Percentiles rank a stretch among this genome's conserved stretches.
phyloP scores from a whole-genome alignment of 2,888 invertebrate genomes.

The Polydrusus cervinus region DNA sequence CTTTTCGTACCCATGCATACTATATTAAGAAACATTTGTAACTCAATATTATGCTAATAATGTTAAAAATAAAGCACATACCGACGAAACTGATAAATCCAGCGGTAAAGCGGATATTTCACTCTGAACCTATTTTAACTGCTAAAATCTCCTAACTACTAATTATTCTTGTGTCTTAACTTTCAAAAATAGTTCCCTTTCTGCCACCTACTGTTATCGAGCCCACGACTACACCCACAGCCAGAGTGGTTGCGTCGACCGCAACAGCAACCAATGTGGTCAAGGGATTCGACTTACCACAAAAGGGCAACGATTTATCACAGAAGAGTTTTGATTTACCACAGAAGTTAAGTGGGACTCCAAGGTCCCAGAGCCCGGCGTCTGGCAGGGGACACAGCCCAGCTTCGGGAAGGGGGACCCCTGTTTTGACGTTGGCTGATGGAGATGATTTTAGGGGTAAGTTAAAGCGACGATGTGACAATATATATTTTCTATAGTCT shows the following conservation, averaged over 20 bases:
- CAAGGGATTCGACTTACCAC: slow-evolving; percentile 76
- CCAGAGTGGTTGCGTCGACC: slow-evolving; percentile 69
- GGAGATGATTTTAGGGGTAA: slow-evolving; percentile 57
- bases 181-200: slow-evolving; percentile 27
- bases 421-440: slow-evolving; percentile 61
- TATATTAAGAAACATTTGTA: no score
- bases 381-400: slow-evolving; percentile 79
- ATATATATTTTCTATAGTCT: no score
- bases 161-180: no score
- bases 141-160: no score
- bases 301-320: slow-evolving; percentile 58
- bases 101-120: no score
- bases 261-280: slow-evolving; percentile 70
- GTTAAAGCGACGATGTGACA: neutral
- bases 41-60: no score
- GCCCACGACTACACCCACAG: slow-evolving; percentile 52
- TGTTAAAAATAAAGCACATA: no score
- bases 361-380: slow-evolving; percentile 81
- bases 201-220: slow-evolving; percentile 39
- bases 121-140: no score
- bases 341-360: slow-evolving; percentile 70
- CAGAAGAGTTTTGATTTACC: slow-evolving; percentile 27
- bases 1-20: no score
- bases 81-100: no score
- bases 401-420: slow-evolving; percentile 77